Conservation (phyloP, 2,113 vertebrate genomes). For the Ceyx cyanopectus region DNA sequence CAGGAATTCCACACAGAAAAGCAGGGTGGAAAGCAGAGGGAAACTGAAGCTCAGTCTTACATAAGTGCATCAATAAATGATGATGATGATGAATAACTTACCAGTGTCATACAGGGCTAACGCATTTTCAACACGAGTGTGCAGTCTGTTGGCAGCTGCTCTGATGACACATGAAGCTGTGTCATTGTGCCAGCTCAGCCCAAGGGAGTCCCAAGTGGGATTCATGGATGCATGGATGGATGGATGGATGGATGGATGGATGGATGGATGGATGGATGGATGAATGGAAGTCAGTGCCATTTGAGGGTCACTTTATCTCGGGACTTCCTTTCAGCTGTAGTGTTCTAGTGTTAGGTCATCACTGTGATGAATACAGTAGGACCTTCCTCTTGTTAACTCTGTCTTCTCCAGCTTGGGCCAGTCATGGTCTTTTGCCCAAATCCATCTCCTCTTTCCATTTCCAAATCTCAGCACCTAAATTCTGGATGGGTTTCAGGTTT, state of each 20-base stretch:
- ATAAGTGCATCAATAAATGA: slow-evolving; percentile 14
- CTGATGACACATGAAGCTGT: background rate
- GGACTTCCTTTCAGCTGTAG: background rate
- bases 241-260: too few relatives aligned
- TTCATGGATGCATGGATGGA: background rate
- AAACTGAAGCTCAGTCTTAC: background rate
- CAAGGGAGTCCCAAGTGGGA: background rate
- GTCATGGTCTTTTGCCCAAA: background rate
- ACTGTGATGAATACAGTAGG: background rate
- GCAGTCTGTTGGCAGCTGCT: background rate
- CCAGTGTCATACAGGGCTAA: background rate
- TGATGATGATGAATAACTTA: slow-evolving; percentile 11
- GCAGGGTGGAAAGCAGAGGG: slow-evolving; percentile 2
- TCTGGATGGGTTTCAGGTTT: background rate
- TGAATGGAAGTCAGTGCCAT: background rate
- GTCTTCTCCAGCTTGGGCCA: background rate
- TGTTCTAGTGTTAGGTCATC: background rate
- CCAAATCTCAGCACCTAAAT: background rate
- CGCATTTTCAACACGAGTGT: background rate
- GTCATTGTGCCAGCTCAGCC: slow-evolving; percentile 14
- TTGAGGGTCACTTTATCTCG: background rate
- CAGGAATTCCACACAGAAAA: background rate
- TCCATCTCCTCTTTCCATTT: background rate
- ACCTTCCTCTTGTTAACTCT: background rate
- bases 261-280: background rate